These are phyloP conservation scores for Clarias fuscus DNA, from an alignment of 2,797 vertebrate species.

Conservation along the genomic window DNA sequence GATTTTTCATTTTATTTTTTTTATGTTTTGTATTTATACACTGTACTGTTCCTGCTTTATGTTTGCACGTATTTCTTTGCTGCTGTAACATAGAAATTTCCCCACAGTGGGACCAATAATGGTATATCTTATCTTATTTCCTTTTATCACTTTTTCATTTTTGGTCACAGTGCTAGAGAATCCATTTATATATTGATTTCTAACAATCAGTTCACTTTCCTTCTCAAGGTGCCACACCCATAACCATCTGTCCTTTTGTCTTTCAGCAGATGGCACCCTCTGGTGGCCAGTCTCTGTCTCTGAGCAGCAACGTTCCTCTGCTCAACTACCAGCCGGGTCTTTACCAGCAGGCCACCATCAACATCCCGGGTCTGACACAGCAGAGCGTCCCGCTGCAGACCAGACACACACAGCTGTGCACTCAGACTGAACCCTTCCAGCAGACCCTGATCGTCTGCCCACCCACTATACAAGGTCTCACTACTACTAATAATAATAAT, in stretches of 20 bases:
- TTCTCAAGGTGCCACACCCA: neutral
- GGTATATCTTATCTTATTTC: too few species aligned
- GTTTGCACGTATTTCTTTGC: too few species aligned
- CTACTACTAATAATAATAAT: neutral
- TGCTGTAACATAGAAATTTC: too few species aligned
- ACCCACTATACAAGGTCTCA: conserved; percentile 92
- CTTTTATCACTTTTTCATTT: too few species aligned
- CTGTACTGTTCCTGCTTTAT: too few species aligned
- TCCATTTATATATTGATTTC: too few species aligned
- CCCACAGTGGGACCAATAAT: too few species aligned
- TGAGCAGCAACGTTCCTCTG: conserved; percentile 92
- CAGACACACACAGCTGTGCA: conserved; percentile 90
- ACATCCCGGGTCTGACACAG: conserved; percentile 90
- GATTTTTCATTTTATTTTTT: too few species aligned
- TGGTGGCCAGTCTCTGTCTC: conserved; percentile 89
- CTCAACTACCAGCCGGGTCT: conserved; percentile 94
- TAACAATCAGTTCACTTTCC: neutral
- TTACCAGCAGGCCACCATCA: conserved; percentile 93
- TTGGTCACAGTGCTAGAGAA: too few species aligned
- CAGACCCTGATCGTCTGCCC: conserved; percentile 98
- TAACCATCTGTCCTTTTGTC: neutral
- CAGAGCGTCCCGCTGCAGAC: conserved; percentile 91
- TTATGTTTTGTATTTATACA: too few species aligned
- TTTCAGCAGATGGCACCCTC: conserved; percentile 85
- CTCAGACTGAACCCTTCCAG: conserved; percentile 94